Percentiles rank a stretch among this genome's conserved stretches.
These are phyloP conservation scores for Hyphantria cunea DNA, from an alignment of 1,140 invertebrate species.

Conservation along the genomic window DNA sequence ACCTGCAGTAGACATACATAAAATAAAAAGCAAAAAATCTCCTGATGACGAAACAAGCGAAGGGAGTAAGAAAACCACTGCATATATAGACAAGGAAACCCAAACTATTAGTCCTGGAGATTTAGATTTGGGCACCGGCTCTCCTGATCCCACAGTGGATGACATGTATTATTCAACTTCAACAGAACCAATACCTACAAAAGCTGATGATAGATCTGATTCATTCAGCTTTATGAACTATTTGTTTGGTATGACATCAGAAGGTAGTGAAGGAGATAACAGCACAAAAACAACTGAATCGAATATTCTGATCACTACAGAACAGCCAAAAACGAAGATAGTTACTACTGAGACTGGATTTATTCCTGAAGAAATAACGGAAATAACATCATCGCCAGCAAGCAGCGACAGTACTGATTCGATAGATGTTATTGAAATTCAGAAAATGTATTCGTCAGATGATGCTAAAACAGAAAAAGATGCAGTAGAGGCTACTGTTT, in stretches of 20 bases:
- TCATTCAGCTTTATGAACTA: constrained; percentile 74
- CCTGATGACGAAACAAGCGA: constrained; percentile 32
- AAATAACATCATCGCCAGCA: constrained; percentile 33
- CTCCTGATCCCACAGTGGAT: constrained; percentile 63
- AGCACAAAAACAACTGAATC: constrained; percentile 21
- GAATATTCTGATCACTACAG: constrained; percentile 37
- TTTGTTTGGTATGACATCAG: constrained; percentile 61
- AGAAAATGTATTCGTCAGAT: constrained; percentile 35
- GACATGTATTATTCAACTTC: constrained; percentile 53
- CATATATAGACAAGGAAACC: constrained; percentile 38
- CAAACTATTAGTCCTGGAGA: constrained; percentile 56
- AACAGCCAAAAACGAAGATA: constrained; percentile 46
- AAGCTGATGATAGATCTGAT: constrained; percentile 54
- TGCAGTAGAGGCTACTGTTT: constrained; percentile 46
- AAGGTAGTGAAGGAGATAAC: constrained; percentile 34
- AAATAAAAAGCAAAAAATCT: constrained; percentile 40
- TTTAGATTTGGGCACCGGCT: constrained; percentile 71
- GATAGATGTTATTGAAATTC: constrained; percentile 39
- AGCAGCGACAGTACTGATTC: constrained; percentile 34
- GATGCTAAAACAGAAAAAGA: constrained; percentile 30
- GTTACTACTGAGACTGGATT: constrained; percentile 64
- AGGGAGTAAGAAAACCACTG: constrained; percentile 36
- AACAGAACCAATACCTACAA: constrained; percentile 46
- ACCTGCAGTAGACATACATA: constrained; percentile 61
- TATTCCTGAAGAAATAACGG: constrained; percentile 71